Evolutionary conservation across 2,797 vertebrate species (phyloP).

Genomic region (Eupleurogrammus muticus): DNA sequence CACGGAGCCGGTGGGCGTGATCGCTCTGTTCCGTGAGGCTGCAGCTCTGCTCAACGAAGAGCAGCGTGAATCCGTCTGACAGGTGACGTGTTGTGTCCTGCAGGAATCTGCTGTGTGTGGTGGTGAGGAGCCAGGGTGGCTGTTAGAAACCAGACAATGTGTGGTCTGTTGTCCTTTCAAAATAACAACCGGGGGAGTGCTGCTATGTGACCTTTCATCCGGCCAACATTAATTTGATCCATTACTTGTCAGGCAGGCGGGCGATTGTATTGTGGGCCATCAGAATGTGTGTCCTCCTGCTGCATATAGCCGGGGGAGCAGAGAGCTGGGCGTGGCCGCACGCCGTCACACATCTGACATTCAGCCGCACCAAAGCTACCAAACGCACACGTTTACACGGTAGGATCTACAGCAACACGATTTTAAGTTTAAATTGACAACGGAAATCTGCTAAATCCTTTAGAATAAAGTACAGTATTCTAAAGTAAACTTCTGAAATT

Average conservation of each 20-base stretch:
- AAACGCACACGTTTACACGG: no score
- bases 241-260: constrained; percentile 69
- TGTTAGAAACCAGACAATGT: constrained; percentile 55
- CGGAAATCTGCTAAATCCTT: no score
- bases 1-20: background rate
- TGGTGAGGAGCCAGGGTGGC: constrained; percentile 64
- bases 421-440: no score
- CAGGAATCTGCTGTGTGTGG: constrained; percentile 52
- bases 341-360: constrained; percentile 44
- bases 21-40: background rate
- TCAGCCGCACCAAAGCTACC: constrained; percentile 3
- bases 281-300: constrained; percentile 64
- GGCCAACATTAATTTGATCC: constrained; percentile 81
- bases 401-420: no score
- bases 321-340: constrained; percentile 26
- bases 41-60: constrained; percentile 33
- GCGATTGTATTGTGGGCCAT: constrained; percentile 74
- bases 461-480: no score
- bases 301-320: constrained; percentile 50
- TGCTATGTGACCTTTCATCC: constrained; percentile 85
- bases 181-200: constrained; percentile 81
- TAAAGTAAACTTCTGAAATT: no score
- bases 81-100: constrained; percentile 64
- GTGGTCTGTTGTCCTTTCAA: constrained; percentile 80
- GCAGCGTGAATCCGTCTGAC: constrained; percentile 67